A percentile compares a stretch with the other conserved stretches of the same genome.
Evolutionary conservation across 1,140 invertebrate genomes (phyloP).

Genomic region (Drosophila melanogaster): Release_6_plus_ISO1_MT NC_004354.4:20796001-20796500

Average conservation of each 20-base stretch:
- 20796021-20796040: neutral
- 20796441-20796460: constrained; percentile 50
- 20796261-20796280: constrained; percentile 51
- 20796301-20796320: constrained; percentile 34
- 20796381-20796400: constrained; percentile 34
- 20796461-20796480: constrained; percentile 32
- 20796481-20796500: constrained; percentile 45
- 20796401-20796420: constrained; percentile 52
- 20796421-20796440: constrained; percentile 36
- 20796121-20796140: constrained; percentile 13
- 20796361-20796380: constrained; percentile 35
- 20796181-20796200: constrained; percentile 42
- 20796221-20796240: constrained; percentile 52
- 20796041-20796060: neutral
- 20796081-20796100: neutral
- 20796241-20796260: constrained; percentile 41
- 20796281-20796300: constrained; percentile 46
- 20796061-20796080: constrained; percentile 1
- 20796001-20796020: neutral
- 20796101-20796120: neutral
- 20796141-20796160: constrained; percentile 37
- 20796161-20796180: constrained; percentile 38
- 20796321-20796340: constrained; percentile 32
- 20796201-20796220: constrained; percentile 45
- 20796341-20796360: constrained; percentile 34